Evolutionary conservation across 2,888 invertebrate species (phyloP), one percentile per base, ranked within the genome.

Genomic region (Diogma glabrata): DNA sequence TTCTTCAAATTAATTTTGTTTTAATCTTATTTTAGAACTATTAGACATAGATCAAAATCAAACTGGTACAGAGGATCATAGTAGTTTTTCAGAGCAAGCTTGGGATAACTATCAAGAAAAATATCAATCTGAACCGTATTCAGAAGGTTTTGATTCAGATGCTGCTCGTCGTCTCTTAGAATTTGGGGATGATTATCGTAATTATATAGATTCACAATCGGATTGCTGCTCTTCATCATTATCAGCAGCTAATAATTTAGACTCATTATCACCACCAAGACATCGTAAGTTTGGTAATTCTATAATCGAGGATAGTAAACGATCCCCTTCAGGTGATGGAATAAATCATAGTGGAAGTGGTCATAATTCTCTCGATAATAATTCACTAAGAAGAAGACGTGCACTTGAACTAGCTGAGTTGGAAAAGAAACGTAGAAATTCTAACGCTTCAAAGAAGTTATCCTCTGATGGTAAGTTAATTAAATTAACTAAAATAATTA

Each of bases 61-160:
- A 0, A 77, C 76, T 9, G 77, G 79, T 20, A 78, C 80, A 1
- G 86, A 86, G 64, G 84, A 83, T 63, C 83, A 84, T 58, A 82
- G 83, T 62, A 88, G 87, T 63, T 82, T 89, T 66, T 90, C 89
- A 1, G 93, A 93, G 67, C 87, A 89, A 61, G 90, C 91, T 47
- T 94, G 94, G 94, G 94, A 94, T 70, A 88, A 87, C 70, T 94
- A 92, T 75, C 92, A 91, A 86, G 91, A 91, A 67, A 91, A 89
- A 69, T 92, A 92, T 70, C 82, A 87, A 67, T 90, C 90, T 36
- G 92, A 92, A 67, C 82, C 87, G 22, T 91, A 91, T 68, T 91
- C 91, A 52, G 92, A 92, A 71, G 79, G 82, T 46, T 77, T 81
- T 3, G 91, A 92, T 67, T 84, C 88, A 2, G 90, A 91, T 69